phyloP scores from a whole-genome alignment of 2,888 invertebrate species.

The Caenorhabditis angaria region DNA sequence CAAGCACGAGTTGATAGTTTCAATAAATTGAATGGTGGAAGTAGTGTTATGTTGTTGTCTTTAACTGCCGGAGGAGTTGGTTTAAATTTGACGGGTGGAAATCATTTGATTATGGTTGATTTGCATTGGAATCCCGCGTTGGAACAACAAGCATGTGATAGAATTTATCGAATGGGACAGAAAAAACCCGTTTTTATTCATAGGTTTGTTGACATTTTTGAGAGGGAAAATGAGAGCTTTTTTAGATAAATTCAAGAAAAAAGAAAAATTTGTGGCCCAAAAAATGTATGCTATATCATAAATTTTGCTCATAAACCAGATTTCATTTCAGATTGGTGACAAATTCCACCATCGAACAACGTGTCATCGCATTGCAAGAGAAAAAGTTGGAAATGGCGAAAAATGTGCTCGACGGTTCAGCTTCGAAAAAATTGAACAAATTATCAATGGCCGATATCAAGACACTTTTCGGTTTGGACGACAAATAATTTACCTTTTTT shows the following conservation, averaged over 20 bases:
- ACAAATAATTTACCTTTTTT: neutral
- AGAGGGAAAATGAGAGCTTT: neutral
- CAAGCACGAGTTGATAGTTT: constrained; percentile 78
- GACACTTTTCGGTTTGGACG: constrained; percentile 55
- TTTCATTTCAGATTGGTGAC: constrained; percentile 80
- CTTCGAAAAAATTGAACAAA: constrained; percentile 59
- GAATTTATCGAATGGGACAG: constrained; percentile 91
- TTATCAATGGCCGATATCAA: constrained; percentile 62
- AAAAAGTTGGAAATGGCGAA: constrained; percentile 82
- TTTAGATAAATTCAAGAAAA: neutral
- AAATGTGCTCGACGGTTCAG: constrained; percentile 66
- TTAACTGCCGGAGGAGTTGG: constrained; percentile 94
- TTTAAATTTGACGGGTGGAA: constrained; percentile 89
- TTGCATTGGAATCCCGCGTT: constrained; percentile 95
- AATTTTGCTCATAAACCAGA: neutral
- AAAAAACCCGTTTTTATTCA: constrained; percentile 83
- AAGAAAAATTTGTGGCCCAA: too few relatives aligned
- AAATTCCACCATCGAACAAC: constrained; percentile 86
- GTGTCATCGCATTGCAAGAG: constrained; percentile 84
- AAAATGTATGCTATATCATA: neutral
- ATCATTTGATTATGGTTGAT: constrained; percentile 88
- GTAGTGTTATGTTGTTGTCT: constrained; percentile 82
- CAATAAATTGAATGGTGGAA: constrained; percentile 78
- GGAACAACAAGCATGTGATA: constrained; percentile 91
- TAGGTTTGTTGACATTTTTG: constrained; percentile 77